Conservation (phyloP, 2,888 invertebrate genomes). For the Chromoteleia sp. region DNA sequence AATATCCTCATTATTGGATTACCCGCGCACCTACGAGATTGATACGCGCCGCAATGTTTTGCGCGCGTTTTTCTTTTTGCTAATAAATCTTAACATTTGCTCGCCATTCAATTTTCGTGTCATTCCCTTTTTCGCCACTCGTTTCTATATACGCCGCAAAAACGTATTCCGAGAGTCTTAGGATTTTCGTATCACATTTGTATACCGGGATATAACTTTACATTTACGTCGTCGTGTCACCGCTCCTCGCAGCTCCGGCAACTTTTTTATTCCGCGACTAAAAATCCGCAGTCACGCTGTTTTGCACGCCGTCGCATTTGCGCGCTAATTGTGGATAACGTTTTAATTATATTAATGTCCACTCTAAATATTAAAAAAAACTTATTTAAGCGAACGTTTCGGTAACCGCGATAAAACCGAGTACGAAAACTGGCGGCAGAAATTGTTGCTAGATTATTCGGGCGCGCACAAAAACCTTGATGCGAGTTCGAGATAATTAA, state of each 20-base stretch:
- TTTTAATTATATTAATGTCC: slow-evolving; percentile 43
- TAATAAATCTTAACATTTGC: slow-evolving; percentile 8
- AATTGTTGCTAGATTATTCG: slow-evolving; percentile 43
- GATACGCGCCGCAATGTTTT: slow-evolving; percentile 17
- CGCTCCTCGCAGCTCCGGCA: background rate
- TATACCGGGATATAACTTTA: slow-evolving; percentile 14
- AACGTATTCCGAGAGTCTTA: slow-evolving; percentile 7
- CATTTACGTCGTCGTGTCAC: slow-evolving; percentile 35
- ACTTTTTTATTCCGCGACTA: slow-evolving; percentile 22
- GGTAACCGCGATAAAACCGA: slow-evolving; percentile 7
- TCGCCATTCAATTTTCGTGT: background rate
- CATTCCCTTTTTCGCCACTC: background rate
- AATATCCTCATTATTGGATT: slow-evolving; percentile 48
- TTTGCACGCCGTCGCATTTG: slow-evolving; percentile 27
- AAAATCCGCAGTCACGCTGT: slow-evolving; percentile 17
- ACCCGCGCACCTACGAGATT: slow-evolving; percentile 21
- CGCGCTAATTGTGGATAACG: slow-evolving; percentile 46
- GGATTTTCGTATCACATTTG: slow-evolving; percentile 32
- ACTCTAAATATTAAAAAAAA: slow-evolving; percentile 42
- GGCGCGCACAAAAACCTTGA: slow-evolving; percentile 27
- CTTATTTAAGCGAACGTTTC: slow-evolving; percentile 21
- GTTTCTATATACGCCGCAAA: background rate
- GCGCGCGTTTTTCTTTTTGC: background rate
- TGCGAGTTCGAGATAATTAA: slow-evolving; percentile 61
- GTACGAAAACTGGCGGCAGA: background rate